Conservation (phyloP, 2,113 vertebrate genomes). For the Falco punctatus region DNA sequence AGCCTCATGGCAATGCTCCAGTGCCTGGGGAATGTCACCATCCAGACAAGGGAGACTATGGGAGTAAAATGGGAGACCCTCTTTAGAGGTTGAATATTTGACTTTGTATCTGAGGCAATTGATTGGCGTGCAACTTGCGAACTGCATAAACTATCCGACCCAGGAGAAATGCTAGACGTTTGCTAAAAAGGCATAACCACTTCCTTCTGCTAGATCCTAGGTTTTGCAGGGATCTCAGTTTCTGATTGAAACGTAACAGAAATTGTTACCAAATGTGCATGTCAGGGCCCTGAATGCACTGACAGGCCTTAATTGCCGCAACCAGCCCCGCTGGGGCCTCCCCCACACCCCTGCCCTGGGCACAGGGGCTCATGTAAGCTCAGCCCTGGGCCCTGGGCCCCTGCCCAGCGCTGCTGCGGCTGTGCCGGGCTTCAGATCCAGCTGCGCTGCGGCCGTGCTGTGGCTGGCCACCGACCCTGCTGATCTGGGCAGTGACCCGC, state of each 20-base stretch:
- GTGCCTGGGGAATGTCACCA: neutral
- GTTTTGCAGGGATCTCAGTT: neutral
- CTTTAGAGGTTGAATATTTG: neutral
- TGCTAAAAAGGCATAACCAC: neutral
- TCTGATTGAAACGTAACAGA: slow-evolving; percentile 26
- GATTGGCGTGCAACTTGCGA: neutral
- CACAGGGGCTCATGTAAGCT: neutral
- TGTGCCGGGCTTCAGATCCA: neutral
- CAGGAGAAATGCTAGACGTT: neutral
- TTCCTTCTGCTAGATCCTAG: neutral
- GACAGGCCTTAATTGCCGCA: neutral
- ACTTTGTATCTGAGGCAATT: neutral
- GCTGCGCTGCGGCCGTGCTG: neutral
- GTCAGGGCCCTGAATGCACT: neutral
- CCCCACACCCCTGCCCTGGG: neutral
- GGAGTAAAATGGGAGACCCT: neutral
- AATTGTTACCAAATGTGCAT: slow-evolving; percentile 44
- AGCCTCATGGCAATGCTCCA: neutral
- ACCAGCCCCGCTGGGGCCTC: neutral
- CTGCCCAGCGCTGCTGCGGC: accelerated
- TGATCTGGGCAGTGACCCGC: neutral
- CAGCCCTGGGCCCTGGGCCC: neutral
- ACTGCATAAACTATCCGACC: neutral
- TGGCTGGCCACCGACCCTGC: neutral
- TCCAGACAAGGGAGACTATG: neutral